phyloP scores from a whole-genome alignment of 2,113 vertebrate species.

The Melanerpes aurifrons region DNA sequence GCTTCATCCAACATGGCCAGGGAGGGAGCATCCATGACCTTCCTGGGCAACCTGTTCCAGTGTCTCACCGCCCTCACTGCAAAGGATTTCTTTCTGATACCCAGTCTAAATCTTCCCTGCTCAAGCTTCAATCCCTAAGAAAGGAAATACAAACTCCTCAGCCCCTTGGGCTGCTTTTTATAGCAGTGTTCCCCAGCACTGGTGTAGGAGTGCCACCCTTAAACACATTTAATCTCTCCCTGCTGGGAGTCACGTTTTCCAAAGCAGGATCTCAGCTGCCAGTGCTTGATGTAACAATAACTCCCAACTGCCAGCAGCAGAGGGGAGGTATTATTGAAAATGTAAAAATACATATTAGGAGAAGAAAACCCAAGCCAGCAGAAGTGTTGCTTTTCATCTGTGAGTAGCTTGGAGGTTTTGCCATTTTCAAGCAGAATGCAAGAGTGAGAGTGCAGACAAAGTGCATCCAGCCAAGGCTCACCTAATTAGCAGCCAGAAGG shows the following conservation, averaged over 20 bases:
- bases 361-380: neutral
- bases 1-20: too few relatives aligned
- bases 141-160: neutral
- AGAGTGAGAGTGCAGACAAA: neutral
- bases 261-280: neutral
- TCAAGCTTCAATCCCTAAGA: neutral
- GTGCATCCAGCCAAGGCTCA: neutral
- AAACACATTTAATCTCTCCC: neutral
- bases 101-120: too few relatives aligned
- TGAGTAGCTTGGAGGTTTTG: neutral
- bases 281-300: neutral
- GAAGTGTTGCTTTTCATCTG: neutral
- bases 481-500: neutral
- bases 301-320: neutral
- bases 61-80: too few relatives aligned
- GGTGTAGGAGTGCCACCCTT: neutral
- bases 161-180: neutral
- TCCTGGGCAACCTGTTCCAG: too few relatives aligned
- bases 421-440: neutral
- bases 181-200: neutral
- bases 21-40: too few relatives aligned
- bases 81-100: too few relatives aligned
- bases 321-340: neutral
- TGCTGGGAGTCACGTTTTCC: conserved; percentile 11
- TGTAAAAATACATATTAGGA: neutral